phyloP scores from a whole-genome alignment of 2,888 invertebrate genomes.

The Augiades crinisus region DNA sequence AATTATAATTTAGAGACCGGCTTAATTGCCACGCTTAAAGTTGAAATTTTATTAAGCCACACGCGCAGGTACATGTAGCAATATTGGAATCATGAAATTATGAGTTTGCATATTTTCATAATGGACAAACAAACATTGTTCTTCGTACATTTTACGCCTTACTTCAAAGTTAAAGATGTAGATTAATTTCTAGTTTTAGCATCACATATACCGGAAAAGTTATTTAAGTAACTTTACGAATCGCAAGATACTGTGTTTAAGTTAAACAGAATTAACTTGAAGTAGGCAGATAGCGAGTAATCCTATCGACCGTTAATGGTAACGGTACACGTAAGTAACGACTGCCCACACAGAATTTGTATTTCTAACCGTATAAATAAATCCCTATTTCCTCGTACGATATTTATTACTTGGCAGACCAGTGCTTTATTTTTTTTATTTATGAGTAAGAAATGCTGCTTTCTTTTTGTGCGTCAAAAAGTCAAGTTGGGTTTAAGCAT shows the following conservation, averaged over 20 bases:
- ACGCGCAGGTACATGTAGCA: not conserved
- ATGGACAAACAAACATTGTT: too few relatives aligned
- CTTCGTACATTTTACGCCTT: too few relatives aligned
- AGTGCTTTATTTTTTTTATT: not conserved
- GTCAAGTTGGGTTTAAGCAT: too few relatives aligned
- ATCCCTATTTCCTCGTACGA: not conserved
- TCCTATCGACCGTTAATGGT: conserved; percentile 1
- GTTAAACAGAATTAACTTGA: conserved; percentile 1
- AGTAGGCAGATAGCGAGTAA: conserved; percentile 3
- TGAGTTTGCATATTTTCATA: too few relatives aligned
- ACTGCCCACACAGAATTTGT: conserved; percentile 14
- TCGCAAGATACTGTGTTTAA: not conserved
- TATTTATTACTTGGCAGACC: not conserved
- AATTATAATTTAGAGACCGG: too few relatives aligned
- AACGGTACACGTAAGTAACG: conserved; percentile 15
- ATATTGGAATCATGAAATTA: too few relatives aligned
- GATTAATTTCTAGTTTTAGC: too few relatives aligned
- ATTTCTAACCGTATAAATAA: conserved; percentile 11
- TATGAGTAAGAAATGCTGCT: too few relatives aligned
- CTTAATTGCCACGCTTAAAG: too few relatives aligned
- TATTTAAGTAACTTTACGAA: conserved; percentile 3
- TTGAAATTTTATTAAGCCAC: not conserved
- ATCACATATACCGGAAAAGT: not conserved
- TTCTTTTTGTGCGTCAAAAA: too few relatives aligned
- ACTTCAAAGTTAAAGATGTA: too few relatives aligned